Evolutionary conservation across 2,113 vertebrate genomes (phyloP).

Genomic region (Danionella cerebrum): DNA sequence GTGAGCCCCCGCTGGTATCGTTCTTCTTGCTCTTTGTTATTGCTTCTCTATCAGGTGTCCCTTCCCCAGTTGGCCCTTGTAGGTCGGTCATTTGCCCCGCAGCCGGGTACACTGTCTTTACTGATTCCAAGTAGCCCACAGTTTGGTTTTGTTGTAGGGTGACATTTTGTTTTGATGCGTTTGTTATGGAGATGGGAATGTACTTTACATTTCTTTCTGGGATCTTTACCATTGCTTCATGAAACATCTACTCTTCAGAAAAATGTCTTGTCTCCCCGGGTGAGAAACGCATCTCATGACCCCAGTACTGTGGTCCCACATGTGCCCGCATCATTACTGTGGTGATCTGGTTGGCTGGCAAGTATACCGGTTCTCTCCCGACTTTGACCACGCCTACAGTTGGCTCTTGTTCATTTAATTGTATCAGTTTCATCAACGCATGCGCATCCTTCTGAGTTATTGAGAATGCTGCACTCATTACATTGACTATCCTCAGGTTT

Average conservation of each 20-base stretch:
- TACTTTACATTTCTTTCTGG: constrained; percentile 11
- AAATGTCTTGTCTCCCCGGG: background rate
- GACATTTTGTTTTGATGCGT: too few species aligned
- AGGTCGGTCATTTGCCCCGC: too few species aligned
- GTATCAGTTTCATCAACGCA: background rate
- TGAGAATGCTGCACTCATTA: constrained; percentile 49
- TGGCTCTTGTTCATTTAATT: background rate
- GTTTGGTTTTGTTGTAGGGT: too few species aligned
- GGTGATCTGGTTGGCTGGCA: constrained; percentile 12
- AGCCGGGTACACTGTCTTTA: too few species aligned
- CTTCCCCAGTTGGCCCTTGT: too few species aligned
- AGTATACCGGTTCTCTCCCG: background rate
- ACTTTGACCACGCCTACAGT: background rate
- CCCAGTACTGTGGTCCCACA: background rate
- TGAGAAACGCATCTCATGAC: background rate
- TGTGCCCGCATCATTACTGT: background rate
- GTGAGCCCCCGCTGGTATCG: too few species aligned
- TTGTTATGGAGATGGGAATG: too few species aligned
- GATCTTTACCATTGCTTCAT: background rate
- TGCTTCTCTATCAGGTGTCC: too few species aligned
- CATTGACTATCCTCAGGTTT: background rate
- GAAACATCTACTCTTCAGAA: background rate
- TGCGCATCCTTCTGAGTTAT: background rate
- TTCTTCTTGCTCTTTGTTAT: too few species aligned
- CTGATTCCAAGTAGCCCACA: too few species aligned